Conservation (phyloP, 1,140 invertebrate species). For the Steinernema feltiae region DNA sequence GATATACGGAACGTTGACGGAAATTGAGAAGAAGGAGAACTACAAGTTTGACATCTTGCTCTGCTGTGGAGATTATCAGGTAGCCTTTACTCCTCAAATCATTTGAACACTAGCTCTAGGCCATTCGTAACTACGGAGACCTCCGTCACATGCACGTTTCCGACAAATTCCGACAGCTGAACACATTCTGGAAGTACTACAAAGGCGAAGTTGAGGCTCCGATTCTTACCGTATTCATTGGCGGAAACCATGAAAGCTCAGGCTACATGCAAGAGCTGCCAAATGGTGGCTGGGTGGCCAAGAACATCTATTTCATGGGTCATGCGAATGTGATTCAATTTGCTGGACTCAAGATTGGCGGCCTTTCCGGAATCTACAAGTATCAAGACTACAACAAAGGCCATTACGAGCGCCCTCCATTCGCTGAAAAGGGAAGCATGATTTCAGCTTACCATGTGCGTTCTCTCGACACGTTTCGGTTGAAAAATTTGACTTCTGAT, state of each 20-base stretch:
- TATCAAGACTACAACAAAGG: constrained; percentile 69
- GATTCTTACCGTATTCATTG: constrained; percentile 86
- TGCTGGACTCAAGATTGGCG: constrained; percentile 80
- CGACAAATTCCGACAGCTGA: constrained; percentile 78
- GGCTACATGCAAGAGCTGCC: constrained; percentile 90
- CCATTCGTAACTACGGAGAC: constrained; percentile 62
- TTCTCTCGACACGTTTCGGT: constrained; percentile 77
- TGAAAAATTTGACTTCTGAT: constrained; percentile 67
- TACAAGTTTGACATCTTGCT: constrained; percentile 78
- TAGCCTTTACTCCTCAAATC: constrained; percentile 62
- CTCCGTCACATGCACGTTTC: constrained; percentile 85
- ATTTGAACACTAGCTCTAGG: constrained; percentile 59
- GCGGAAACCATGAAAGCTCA: constrained; percentile 96
- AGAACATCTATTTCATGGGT: constrained; percentile 91
- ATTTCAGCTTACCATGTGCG: constrained; percentile 85
- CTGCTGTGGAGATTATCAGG: constrained; percentile 96
- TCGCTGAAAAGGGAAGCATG: constrained; percentile 67
- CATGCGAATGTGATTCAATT: constrained; percentile 79
- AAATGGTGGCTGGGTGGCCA: constrained; percentile 95
- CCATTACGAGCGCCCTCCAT: constrained; percentile 79
- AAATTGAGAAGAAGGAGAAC: constrained; percentile 65
- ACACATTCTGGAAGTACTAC: constrained; percentile 93
- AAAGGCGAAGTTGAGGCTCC: constrained; percentile 76
- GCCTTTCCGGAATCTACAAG: constrained; percentile 90
- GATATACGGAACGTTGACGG: constrained; percentile 73